phyloP scores from a whole-genome alignment of 2,888 invertebrate species.

The Microchrysa polita region DNA sequence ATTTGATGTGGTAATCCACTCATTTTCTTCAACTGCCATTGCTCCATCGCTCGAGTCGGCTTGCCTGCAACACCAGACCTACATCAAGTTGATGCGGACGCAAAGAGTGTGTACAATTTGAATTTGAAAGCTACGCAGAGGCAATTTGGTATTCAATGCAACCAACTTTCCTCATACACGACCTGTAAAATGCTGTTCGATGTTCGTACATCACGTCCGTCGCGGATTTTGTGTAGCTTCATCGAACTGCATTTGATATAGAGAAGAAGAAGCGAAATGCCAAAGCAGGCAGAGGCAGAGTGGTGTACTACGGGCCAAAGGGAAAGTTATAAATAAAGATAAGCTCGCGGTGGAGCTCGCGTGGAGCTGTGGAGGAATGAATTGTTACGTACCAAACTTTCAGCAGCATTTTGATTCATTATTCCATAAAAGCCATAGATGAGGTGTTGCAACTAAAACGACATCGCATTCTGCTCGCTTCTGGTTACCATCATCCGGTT shows the following conservation, averaged over 20 bases:
- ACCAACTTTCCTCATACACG: slow-evolving; percentile 10
- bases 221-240: background rate
- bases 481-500: no score
- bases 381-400: slow-evolving; percentile 62
- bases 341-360: no score
- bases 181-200: background rate
- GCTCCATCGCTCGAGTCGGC: no score
- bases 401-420: slow-evolving; percentile 65
- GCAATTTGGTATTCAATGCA: slow-evolving; percentile 3
- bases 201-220: background rate
- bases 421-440: slow-evolving; percentile 51
- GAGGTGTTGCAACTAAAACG: slow-evolving; percentile 13
- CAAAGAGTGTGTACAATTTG: no score
- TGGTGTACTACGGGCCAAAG: slow-evolving; percentile 5
- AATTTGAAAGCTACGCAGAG: background rate
- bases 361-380: slow-evolving; percentile 42
- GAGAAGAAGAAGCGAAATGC: no score
- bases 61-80: background rate
- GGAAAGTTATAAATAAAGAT: slow-evolving; percentile 39
- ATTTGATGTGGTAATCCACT: no score
- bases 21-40: no score
- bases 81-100: background rate
- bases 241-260: background rate
- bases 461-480: slow-evolving; percentile 35
- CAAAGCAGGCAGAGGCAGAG: background rate